Evolutionary conservation across 2,888 invertebrate genomes (phyloP).

Genomic region (Neelides folsomi): DNA sequence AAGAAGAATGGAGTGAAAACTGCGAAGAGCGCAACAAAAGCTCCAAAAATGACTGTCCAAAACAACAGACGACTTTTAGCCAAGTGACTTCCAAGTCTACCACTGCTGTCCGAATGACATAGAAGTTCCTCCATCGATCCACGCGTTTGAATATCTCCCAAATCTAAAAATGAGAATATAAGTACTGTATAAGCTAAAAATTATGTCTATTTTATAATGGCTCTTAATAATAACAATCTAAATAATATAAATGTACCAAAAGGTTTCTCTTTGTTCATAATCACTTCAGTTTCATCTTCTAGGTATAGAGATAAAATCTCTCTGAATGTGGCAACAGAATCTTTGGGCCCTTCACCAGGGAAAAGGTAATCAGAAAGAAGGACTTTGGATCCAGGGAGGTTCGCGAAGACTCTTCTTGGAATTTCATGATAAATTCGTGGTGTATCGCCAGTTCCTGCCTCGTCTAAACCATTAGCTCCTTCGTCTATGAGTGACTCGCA

Average conservation of each 20-base stretch:
- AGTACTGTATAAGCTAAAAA: background rate
- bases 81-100: conserved; percentile 11
- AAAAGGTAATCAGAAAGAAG: conserved; percentile 75
- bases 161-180: conserved; percentile 7
- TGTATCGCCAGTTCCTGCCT: conserved; percentile 9
- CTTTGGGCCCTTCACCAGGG: conserved; percentile 73
- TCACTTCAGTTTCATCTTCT: conserved; percentile 44
- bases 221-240: background rate
- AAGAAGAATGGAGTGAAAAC: too few species aligned
- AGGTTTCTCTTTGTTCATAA: conserved; percentile 21
- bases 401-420: conserved; percentile 68
- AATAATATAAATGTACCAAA: conserved; percentile 13
- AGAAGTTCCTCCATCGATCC: conserved; percentile 27
- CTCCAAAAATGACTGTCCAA: too few species aligned
- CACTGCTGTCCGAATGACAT: conserved; percentile 21
- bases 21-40: too few species aligned
- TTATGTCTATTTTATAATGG: background rate
- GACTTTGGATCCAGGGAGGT: conserved; percentile 52
- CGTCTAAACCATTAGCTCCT: conserved; percentile 40
- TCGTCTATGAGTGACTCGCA: conserved; percentile 84
- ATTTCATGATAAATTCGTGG: conserved; percentile 53
- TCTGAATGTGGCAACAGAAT: conserved; percentile 63
- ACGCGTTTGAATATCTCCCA: conserved; percentile 21
- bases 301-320: conserved; percentile 68
- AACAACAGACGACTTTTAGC: too few species aligned